These are phyloP conservation scores for Malurus elegans DNA, from an alignment of 2,113 vertebrate genomes.

Conservation along the genomic window DNA sequence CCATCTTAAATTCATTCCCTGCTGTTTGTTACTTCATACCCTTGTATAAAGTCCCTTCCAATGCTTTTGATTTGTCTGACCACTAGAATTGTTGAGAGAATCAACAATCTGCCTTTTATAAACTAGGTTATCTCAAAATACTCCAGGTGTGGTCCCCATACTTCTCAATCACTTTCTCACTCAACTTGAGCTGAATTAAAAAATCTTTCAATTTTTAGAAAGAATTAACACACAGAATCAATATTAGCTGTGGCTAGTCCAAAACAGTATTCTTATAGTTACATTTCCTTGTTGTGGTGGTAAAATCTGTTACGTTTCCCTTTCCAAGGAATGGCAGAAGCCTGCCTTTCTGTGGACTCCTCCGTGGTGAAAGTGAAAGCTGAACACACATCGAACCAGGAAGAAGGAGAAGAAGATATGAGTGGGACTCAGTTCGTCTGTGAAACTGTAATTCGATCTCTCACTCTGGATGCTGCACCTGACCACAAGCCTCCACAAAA, in stretches of 20 bases:
- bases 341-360: not conserved
- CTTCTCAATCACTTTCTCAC: not conserved
- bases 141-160: not conserved
- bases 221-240: not conserved
- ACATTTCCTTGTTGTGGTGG: not conserved
- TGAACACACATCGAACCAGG: slow-evolving; percentile 65
- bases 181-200: not conserved
- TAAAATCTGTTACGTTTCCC: not conserved
- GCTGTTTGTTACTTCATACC: not conserved
- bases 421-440: slow-evolving; percentile 98
- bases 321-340: not conserved
- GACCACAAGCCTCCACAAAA: slow-evolving; percentile 86
- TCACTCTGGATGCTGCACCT: slow-evolving; percentile 92
- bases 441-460: slow-evolving; percentile 96
- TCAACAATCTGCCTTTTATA: not conserved
- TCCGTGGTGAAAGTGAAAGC: not conserved
- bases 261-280: not conserved
- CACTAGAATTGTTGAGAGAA: not conserved
- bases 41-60: not conserved
- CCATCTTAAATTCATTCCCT: not conserved
- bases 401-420: slow-evolving; percentile 92
- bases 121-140: not conserved
- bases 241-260: not conserved
- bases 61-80: not conserved
- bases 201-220: not conserved